Percentiles rank a stretch among this genome's conserved stretches.
These are phyloP conservation scores for Gibbula magus DNA, from an alignment of 2,888 invertebrate species.

Conservation along the genomic window DNA sequence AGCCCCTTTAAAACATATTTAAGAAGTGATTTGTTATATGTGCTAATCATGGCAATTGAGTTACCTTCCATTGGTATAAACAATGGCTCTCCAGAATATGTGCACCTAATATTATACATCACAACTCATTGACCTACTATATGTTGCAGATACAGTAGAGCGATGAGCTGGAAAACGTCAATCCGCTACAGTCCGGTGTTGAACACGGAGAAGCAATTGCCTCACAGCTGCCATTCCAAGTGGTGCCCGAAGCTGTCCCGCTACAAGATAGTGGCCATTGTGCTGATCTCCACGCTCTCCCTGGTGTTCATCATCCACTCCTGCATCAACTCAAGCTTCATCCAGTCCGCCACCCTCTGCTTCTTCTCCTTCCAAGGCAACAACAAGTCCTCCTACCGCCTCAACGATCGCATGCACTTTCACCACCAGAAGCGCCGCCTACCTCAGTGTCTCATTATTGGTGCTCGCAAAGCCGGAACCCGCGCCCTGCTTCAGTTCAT, in stretches of 20 bases:
- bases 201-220: not conserved
- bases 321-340: not conserved
- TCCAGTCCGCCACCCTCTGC: slow-evolving; percentile 16
- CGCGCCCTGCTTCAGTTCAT: slow-evolving; percentile 72
- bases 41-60: too few relatives aligned
- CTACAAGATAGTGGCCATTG: not conserved
- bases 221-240: not conserved
- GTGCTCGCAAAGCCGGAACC: slow-evolving; percentile 74
- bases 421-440: slow-evolving; percentile 64
- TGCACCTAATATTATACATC: too few relatives aligned
- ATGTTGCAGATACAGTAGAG: not conserved
- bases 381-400: slow-evolving; percentile 65
- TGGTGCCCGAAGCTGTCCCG: slow-evolving; percentile 27
- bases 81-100: too few relatives aligned
- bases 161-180: not conserved
- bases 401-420: slow-evolving; percentile 27
- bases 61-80: too few relatives aligned
- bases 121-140: too few relatives aligned
- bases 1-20: too few relatives aligned
- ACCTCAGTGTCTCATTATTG: slow-evolving; percentile 74
- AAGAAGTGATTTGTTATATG: too few relatives aligned
- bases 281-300: slow-evolving; percentile 2
- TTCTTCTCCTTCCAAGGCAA: not conserved
- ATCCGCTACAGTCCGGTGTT: not conserved
- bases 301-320: slow-evolving; percentile 17